Base-by-base conservation (phyloP, 2,797 vertebrate species). In the Sylvilagus floridanus region DNA sequence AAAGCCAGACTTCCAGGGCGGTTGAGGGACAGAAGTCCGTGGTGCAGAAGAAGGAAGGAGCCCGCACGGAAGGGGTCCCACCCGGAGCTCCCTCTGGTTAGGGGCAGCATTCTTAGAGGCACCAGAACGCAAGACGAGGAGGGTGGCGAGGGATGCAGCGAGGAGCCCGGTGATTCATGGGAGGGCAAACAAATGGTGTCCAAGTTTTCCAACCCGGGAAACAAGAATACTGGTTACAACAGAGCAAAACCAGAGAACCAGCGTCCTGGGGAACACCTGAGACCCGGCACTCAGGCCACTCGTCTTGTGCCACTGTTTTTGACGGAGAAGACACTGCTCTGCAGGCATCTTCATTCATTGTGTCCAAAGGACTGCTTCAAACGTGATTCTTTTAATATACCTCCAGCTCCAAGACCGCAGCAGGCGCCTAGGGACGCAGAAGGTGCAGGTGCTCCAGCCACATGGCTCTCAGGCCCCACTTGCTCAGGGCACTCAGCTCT, bases 231-330 rank as follows among this genome's bases (percentile, higher is more conserved):
- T 1, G 76, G 16, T 4, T 50, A 26, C 2, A 28, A 91, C 7
- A 57, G 42, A 35, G 24, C 10, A 50, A n/a, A 54, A 73, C 14
- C 12, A 62, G 65, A 47, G 26, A 5, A 21, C 0, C 11, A 54
- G 9, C 0, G 2, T 17, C 57, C 17, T 68, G 26, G 8, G 8
- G 7, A 9, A 32, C 4, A 22, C 47, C 32, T n/a, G 9, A 21
- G 7, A n/a, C 14, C 30, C 62, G 3, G n/a, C 75, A 32, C 54
- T 8, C 32, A 12, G 0, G 32, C 0, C 6, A 1, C 10, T 37
- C 62, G 65, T 66, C 76, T n/a, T 16, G 3, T 28, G 35, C 62
- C 68, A 32, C 19, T 91, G 50, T 78, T 79, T 21, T 47, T 21
- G 87, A 12, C 32, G 9, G 19, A 68, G 91, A 37, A 37, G 91